phyloP scores from a whole-genome alignment of 2,113 vertebrate species.

The Chloebia gouldiae region DNA sequence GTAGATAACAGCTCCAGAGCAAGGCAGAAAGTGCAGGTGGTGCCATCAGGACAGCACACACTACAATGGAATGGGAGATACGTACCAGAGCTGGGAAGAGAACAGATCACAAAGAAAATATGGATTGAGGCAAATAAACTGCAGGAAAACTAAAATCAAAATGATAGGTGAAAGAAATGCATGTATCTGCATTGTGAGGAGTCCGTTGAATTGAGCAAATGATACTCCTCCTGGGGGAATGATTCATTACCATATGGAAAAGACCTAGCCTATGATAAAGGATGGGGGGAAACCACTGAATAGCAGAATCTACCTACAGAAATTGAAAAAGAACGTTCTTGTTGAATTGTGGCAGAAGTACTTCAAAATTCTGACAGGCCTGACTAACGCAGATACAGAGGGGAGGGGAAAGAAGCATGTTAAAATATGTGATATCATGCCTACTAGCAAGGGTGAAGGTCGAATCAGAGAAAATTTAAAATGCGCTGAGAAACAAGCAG shows the following conservation, averaged over 20 bases:
- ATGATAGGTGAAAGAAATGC: constrained; percentile 38
- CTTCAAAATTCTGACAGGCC: constrained; percentile 12
- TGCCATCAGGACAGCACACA: not conserved
- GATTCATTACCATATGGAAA: constrained; percentile 55
- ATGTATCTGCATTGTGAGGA: constrained; percentile 43
- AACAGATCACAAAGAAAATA: constrained; percentile 27
- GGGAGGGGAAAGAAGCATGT: not conserved
- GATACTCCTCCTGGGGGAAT: constrained; percentile 41
- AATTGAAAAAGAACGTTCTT: constrained; percentile 26
- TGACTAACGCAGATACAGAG: not conserved
- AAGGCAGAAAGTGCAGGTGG: not conserved
- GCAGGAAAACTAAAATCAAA: constrained; percentile 48
- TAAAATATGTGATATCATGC: constrained; percentile 37
- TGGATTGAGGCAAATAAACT: constrained; percentile 5
- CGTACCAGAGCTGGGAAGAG: not conserved
- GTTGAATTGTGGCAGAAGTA: constrained; percentile 22
- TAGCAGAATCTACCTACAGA: constrained; percentile 26
- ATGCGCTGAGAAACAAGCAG: constrained; percentile 25
- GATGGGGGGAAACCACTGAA: not conserved
- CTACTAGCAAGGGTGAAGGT: constrained; percentile 51
- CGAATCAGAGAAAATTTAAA: constrained; percentile 56
- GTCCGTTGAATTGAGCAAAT: constrained; percentile 40
- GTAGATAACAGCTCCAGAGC: not conserved
- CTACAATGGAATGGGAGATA: not conserved
- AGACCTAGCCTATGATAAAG: constrained; percentile 25